A percentile compares a stretch with the other conserved stretches of the same genome.
Conservation (phyloP, 2,888 invertebrate species). For the Leptopilina drosophilae region DNA sequence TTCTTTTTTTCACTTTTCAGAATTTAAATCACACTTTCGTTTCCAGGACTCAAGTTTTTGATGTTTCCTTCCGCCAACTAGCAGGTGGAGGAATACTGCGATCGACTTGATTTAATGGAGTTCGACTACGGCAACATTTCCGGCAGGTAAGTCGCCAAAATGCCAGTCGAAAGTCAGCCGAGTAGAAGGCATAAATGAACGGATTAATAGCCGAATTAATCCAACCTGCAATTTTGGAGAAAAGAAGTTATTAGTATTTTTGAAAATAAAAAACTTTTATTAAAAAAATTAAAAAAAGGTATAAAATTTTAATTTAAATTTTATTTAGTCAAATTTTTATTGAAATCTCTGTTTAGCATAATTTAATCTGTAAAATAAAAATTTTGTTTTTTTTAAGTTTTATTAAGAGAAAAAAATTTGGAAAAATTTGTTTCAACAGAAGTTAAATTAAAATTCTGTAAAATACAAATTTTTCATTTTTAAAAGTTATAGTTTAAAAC, state of each 20-base stretch:
- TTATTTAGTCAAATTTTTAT: too few relatives aligned
- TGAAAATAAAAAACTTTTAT: too few relatives aligned
- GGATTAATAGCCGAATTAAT: constrained; percentile 94
- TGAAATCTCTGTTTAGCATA: too few relatives aligned
- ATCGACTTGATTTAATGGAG: constrained; percentile 68
- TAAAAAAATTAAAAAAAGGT: too few relatives aligned
- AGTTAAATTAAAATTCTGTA: too few relatives aligned
- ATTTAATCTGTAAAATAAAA: too few relatives aligned
- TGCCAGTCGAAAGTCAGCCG: constrained; percentile 90
- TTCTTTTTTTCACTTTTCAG: not conserved
- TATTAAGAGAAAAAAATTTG: too few relatives aligned
- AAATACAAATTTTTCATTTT: too few relatives aligned
- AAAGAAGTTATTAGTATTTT: not conserved
- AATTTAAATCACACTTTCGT: constrained; percentile 29
- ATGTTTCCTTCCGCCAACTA: constrained; percentile 37
- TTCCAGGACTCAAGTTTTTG: constrained; percentile 31
- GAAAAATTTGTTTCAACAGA: too few relatives aligned
- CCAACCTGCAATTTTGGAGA: constrained; percentile 80
- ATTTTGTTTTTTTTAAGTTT: too few relatives aligned
- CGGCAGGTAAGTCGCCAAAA: constrained; percentile 90
- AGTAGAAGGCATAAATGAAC: constrained; percentile 94
- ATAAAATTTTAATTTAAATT: too few relatives aligned
- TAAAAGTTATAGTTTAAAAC: too few relatives aligned
- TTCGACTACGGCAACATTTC: constrained; percentile 80
- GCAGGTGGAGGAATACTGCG: constrained; percentile 56